Base-by-base conservation (phyloP, 2,113 vertebrate species). In the Gallinago jamesoni region DNA sequence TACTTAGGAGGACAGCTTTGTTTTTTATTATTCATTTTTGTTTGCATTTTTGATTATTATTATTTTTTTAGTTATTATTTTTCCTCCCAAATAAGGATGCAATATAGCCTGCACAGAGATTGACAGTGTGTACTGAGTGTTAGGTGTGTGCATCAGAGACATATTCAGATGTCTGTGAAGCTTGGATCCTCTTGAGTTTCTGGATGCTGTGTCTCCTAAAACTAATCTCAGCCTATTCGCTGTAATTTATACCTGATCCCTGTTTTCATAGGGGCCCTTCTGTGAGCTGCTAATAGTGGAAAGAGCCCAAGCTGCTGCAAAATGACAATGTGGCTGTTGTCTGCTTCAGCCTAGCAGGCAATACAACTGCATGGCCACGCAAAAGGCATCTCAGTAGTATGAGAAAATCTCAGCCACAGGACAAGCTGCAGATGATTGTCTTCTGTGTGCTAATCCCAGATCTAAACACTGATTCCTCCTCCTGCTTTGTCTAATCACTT, bases 311-410 rank as follows among this genome's bases (percentile, higher is more conserved):
- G 24, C 7, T 90, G 9, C 37, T 85, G 37, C 25, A 86, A 83
- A 85, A 94, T 53, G 19, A 64, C 70, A 33, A n/a, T 53, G 75
- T 60, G 62, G 30, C 39, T 60, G n/a, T 62, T 80, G 52, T 17
- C 48, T 66, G 19, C n/a, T 87, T 85, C 53, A 50, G 28, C n/a
- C 19, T 19, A 73, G 45, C 9, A 66, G 41, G 43, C 63, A 66
- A 50, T 53, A 69, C 27, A 89, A 66, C 50, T 9, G 1, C 45
- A 35, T 0, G 0, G 55, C 35, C 41, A 39, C 0, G 0, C 52
- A 12, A 91, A 0, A 0, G 41, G 11, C 56, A 59, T 19, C 21
- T 16, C 79, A 60, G 35, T 3, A 77, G 18, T 10, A 56, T 0
- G 1, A 86, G 85, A 95, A 89, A 74, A 63, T 50, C 63, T 79